Evolutionary conservation across 2,797 vertebrate species (phyloP).

Genomic region (Rhinatrema bivittatum): DNA sequence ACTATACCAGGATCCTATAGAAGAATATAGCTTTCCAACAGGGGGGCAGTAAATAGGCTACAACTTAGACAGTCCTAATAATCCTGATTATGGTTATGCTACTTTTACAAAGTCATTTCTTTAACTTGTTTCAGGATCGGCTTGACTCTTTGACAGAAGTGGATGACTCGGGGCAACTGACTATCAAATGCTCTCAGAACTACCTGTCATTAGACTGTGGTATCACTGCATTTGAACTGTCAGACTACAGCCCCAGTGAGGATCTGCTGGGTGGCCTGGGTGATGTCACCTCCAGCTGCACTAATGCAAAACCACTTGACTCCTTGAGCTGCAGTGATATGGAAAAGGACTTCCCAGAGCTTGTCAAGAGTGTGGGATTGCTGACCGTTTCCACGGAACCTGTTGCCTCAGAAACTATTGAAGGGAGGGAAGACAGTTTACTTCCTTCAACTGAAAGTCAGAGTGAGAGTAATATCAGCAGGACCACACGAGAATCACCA

Average conservation of each 20-base stretch:
- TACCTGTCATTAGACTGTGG: conserved; percentile 96
- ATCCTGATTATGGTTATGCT: too few species aligned
- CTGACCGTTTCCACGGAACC: conserved; percentile 61
- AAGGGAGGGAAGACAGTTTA: conserved; percentile 19
- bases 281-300: conserved; percentile 48
- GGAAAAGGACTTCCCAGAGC: conserved; percentile 69
- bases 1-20: too few species aligned
- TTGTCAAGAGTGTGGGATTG: conserved; percentile 69
- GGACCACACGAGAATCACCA: background rate
- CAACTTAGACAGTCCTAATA: too few species aligned
- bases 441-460: conserved; percentile 20
- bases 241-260: conserved; percentile 89
- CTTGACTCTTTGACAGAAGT: conserved; percentile 89
- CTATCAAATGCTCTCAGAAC: conserved; percentile 95
- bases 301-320: conserved; percentile 51
- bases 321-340: conserved; percentile 67
- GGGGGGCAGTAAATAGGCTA: too few species aligned
- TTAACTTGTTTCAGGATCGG: conserved; percentile 78
- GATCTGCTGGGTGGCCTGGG: conserved; percentile 59
- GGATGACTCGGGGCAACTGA: conserved; percentile 90
- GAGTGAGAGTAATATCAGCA: conserved; percentile 20
- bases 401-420: conserved; percentile 36
- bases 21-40: too few species aligned
- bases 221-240: conserved; percentile 92
- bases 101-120: too few species aligned